These are phyloP conservation scores for Poecilia latipinna DNA, from an alignment of 2,113 vertebrate genomes.

Conservation along the genomic window DNA sequence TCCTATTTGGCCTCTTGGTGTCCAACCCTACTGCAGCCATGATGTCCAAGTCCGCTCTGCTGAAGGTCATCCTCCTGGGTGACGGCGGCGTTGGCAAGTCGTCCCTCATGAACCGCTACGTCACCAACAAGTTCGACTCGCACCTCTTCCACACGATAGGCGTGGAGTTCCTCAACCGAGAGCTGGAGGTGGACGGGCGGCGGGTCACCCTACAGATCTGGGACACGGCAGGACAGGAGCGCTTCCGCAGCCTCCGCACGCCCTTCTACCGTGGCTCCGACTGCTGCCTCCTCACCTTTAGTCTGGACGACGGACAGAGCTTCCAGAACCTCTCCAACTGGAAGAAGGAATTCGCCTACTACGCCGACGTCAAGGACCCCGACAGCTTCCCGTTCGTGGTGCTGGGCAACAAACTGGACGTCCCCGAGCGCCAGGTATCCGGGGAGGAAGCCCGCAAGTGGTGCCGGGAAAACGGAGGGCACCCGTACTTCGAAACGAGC, in stretches of 20 bases:
- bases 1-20: fast-evolving
- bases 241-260: constrained; percentile 94
- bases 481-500: constrained; percentile 96
- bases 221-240: constrained; percentile 97
- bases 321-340: constrained; percentile 94
- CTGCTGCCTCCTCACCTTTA: constrained; percentile 97
- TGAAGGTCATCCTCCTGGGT: constrained; percentile 95
- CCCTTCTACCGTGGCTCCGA: constrained; percentile 97
- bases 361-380: constrained; percentile 93
- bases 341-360: constrained; percentile 97
- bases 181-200: constrained; percentile 95
- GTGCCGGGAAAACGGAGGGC: constrained; percentile 92
- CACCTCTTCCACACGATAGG: constrained; percentile 98
- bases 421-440: constrained; percentile 89
- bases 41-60: constrained; percentile 88
- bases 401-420: constrained; percentile 95
- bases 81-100: constrained; percentile 97
- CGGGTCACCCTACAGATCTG: constrained; percentile 95
- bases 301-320: constrained; percentile 93
- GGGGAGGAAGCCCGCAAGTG: constrained; percentile 89
- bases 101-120: constrained; percentile 97
- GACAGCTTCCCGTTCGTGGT: constrained; percentile 94
- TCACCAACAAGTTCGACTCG: constrained; percentile 94
- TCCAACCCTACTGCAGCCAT: constrained; percentile 51
- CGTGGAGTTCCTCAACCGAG: constrained; percentile 96